Percentiles rank a stretch among this genome's conserved stretches.
Evolutionary conservation across 2,113 vertebrate genomes (phyloP).

Genomic region (Odocoileus hemionus): DNA sequence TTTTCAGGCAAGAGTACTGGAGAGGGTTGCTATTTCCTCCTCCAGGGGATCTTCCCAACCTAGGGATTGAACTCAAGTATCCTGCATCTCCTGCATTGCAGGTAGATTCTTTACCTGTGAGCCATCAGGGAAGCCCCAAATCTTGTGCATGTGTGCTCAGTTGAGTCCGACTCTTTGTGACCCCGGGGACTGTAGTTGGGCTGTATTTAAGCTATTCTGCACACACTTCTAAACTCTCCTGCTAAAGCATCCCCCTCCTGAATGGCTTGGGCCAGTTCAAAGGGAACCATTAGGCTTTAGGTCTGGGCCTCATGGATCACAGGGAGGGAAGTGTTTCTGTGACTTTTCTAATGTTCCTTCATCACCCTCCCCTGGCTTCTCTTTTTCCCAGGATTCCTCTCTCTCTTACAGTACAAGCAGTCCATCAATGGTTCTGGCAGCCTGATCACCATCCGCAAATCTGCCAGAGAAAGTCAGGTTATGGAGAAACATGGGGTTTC

Average conservation of each 20-base stretch:
- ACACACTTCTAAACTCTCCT: not conserved
- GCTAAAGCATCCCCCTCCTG: not conserved
- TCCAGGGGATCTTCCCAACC: not conserved
- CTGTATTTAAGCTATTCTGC: not conserved
- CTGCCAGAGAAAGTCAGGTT: accelerated
- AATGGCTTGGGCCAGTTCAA: not conserved
- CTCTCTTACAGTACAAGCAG: not conserved
- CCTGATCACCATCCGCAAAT: not conserved
- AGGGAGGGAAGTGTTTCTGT: not conserved
- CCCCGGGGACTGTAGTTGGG: not conserved
- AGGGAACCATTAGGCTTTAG: not conserved
- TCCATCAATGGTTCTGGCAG: not conserved
- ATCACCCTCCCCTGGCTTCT: not conserved
- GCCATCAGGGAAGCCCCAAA: not conserved
- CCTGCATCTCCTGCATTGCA: not conserved
- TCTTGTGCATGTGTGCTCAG: not conserved
- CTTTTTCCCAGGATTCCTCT: conserved; percentile 36
- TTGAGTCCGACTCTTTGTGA: not conserved
- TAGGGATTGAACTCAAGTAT: not conserved
- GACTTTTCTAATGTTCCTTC: not conserved
- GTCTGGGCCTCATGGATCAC: not conserved
- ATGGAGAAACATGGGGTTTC: accelerated
- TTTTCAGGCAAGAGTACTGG: not conserved
- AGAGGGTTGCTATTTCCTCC: not conserved
- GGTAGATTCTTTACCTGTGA: not conserved